Evolutionary conservation across 2,113 vertebrate genomes (phyloP).

Genomic region (Notiomystis cincta): DNA sequence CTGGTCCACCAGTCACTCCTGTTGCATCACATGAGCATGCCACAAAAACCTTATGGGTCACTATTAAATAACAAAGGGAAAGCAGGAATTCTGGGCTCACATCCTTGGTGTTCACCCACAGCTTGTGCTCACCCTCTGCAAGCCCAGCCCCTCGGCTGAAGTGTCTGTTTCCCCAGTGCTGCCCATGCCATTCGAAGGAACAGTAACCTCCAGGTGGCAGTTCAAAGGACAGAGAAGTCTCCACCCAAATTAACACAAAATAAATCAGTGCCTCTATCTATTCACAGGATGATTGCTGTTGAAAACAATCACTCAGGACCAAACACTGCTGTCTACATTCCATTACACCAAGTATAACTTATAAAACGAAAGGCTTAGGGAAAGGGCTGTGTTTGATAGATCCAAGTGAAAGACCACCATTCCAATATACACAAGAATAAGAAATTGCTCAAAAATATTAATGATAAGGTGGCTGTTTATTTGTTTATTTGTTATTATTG

Average conservation of each 20-base stretch:
- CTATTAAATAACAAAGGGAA: neutral
- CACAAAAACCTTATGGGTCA: neutral
- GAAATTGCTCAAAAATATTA: neutral
- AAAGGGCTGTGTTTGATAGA: neutral
- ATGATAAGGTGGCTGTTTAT: neutral
- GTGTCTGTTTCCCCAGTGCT: neutral
- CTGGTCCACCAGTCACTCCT: neutral
- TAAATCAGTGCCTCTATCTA: neutral
- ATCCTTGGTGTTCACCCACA: neutral
- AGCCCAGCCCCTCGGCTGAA: neutral
- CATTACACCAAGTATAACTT: neutral
- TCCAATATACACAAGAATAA: neutral
- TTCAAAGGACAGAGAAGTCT: neutral
- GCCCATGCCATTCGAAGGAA: neutral
- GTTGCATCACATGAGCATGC: accelerated
- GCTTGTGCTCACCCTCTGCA: neutral
- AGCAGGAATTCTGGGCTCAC: neutral
- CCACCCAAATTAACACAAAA: neutral
- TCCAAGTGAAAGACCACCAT: neutral
- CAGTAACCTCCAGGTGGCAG: neutral
- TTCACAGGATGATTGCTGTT: neutral
- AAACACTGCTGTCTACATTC: neutral
- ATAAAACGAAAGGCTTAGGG: neutral
- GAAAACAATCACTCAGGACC: neutral
- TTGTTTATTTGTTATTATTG: neutral